A percentile compares a stretch with the other conserved stretches of the same genome.
Evolutionary conservation across 2,888 invertebrate species (phyloP).

Genomic region (Rotaria macrura): DNA sequence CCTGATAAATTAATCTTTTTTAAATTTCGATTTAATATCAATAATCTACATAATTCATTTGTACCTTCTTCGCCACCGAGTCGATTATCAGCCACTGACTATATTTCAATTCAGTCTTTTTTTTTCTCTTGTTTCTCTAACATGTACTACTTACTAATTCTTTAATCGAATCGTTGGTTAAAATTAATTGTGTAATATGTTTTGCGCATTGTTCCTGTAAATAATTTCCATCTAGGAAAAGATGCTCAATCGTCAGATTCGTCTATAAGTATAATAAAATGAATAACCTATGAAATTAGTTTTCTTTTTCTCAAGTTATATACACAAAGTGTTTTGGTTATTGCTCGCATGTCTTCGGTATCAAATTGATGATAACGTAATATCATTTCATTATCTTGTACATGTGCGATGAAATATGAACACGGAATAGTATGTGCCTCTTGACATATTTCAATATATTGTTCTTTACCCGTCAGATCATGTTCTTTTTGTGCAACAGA

Average conservation of each 20-base stretch:
- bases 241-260: slow-evolving; percentile 40
- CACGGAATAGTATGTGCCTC: slow-evolving; percentile 43
- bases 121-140: neutral
- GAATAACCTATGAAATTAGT: no score
- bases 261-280: slow-evolving; percentile 37
- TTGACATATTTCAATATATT: slow-evolving; percentile 39
- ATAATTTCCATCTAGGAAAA: slow-evolving; percentile 44
- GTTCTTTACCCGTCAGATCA: neutral
- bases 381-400: slow-evolving; percentile 40
- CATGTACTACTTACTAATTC: slow-evolving; percentile 39
- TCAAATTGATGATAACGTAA: slow-evolving; percentile 45
- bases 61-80: slow-evolving; percentile 41
- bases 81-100: slow-evolving; percentile 45
- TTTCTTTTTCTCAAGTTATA: no score
- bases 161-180: slow-evolving; percentile 44
- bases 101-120: no score
- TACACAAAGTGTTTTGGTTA: slow-evolving; percentile 40
- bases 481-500: neutral
- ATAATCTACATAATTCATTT: slow-evolving; percentile 41
- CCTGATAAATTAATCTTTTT: slow-evolving; percentile 43
- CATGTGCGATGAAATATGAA: slow-evolving; percentile 44
- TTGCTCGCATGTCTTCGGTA: slow-evolving; percentile 40
- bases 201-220: slow-evolving; percentile 41
- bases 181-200: slow-evolving; percentile 41
- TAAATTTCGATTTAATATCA: slow-evolving; percentile 41